phyloP scores from a whole-genome alignment of 2,888 invertebrate genomes.

The Stenichneumon culpator region DNA sequence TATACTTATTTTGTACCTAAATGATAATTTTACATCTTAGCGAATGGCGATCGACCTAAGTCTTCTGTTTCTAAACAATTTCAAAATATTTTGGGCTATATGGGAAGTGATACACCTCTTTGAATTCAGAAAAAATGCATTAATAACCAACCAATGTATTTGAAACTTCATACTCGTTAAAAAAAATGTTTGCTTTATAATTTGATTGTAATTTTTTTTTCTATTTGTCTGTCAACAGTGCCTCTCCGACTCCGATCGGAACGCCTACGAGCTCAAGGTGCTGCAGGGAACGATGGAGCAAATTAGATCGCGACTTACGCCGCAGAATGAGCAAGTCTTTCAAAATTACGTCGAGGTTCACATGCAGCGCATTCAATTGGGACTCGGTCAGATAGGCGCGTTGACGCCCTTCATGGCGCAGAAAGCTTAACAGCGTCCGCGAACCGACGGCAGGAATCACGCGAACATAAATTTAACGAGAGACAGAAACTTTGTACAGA shows the following conservation, averaged over 20 bases:
- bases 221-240: constrained; percentile 84
- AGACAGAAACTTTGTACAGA: constrained; percentile 64
- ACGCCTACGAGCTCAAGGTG: constrained; percentile 95
- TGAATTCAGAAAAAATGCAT: no score
- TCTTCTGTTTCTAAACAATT: no score
- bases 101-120: background rate
- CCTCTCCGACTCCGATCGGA: constrained; percentile 92
- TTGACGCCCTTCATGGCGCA: constrained; percentile 83
- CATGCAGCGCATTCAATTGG: constrained; percentile 95
- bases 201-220: constrained; percentile 13
- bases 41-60: no score
- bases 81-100: no score
- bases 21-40: no score
- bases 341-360: constrained; percentile 96
- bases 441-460: background rate
- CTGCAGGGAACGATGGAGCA: constrained; percentile 96
- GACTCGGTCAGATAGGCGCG: constrained; percentile 86
- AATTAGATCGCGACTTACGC: constrained; percentile 92
- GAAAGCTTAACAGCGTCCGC: constrained; percentile 78
- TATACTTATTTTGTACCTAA: no score
- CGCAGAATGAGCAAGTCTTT: constrained; percentile 91
- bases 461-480: constrained; percentile 35
- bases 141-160: no score
- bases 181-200: background rate
- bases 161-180: background rate